These are phyloP conservation scores for Neolamprologus modestus DNA, from an alignment of 2,113 vertebrate species.

Conservation along the genomic window DNA sequence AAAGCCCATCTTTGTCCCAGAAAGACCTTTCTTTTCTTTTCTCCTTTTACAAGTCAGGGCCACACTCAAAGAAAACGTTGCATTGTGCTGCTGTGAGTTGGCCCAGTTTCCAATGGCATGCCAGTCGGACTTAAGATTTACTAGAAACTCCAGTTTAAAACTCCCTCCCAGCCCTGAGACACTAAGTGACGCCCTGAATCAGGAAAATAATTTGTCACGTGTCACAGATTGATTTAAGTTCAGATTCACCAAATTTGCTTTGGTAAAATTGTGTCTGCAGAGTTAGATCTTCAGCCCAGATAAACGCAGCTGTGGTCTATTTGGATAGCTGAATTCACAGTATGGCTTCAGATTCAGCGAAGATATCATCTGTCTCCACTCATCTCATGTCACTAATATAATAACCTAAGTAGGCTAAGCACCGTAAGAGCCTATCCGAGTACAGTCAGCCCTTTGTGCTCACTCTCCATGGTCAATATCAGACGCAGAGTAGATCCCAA, in stretches of 20 bases:
- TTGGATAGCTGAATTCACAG: neutral
- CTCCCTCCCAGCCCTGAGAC: neutral
- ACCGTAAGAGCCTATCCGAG: neutral
- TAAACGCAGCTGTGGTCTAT: neutral
- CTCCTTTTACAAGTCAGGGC: neutral
- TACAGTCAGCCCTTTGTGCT: constrained; percentile 1
- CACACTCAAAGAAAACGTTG: neutral
- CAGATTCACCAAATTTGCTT: neutral
- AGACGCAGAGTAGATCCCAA: neutral
- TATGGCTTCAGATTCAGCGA: neutral
- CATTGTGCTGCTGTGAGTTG: neutral
- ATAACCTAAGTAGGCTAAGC: constrained; percentile 19
- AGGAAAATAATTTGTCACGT: neutral
- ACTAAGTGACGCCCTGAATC: neutral
- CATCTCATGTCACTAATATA: constrained; percentile 16
- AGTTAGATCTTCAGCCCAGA: neutral
- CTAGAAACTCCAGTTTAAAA: neutral
- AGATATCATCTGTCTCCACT: neutral
- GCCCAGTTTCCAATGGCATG: neutral
- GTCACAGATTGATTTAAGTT: neutral
- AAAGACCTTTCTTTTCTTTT: neutral
- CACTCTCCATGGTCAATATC: neutral
- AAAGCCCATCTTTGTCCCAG: neutral
- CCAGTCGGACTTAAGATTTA: neutral
- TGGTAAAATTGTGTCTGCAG: neutral